Base-by-base conservation (phyloP, 2,113 vertebrate genomes). In the Gallinago undulata region DNA sequence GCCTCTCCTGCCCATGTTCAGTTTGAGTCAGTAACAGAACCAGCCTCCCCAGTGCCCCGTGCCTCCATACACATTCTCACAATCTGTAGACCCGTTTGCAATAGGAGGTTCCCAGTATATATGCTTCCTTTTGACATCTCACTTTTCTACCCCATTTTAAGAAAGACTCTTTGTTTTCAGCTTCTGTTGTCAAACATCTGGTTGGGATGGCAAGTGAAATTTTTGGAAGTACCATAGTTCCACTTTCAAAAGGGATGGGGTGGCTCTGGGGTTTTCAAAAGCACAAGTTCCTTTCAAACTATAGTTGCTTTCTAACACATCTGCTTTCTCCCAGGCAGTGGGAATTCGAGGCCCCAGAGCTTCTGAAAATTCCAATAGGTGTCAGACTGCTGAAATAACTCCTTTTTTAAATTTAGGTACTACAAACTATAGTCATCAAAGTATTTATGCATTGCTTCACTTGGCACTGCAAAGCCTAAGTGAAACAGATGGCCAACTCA, bases 401-500 rank as follows among this genome's bases (percentile, higher is more conserved):
- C 68, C 17, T 93, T 75, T 89, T 92, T 84, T 4, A 62, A 91
- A 87, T 82, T 72, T 87, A 92, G 80, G 59, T 76, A 85, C 81
- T 87, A 57, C 86, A 92, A 62, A 84, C 92, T 45, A 16, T 0
- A 91, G 74, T 67, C 84, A 93, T 93, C 77, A 50, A 92, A 89
- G 94, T 83, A 76, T 87, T 94, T 94, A 76, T 47, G 86, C 84
- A 79, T 19, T 91, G 94, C 80, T 33, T 94, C 80, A 64, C 66
- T 94, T 50, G 92, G 96, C 80, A 51, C 60, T 25, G 86, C 90
- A 76, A 22, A 94, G 84, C 62, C 74, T 87, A 89, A 95, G 89
- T 79, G 89, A 84, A 94, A 95, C 91, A 96, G 94, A 96, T 95
- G 95, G 96, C 89, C 87, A 87, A 73, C 92, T 76, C 89, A 57